phyloP scores from a whole-genome alignment of 2,113 vertebrate genomes.

The Corythoichthys intestinalis region DNA sequence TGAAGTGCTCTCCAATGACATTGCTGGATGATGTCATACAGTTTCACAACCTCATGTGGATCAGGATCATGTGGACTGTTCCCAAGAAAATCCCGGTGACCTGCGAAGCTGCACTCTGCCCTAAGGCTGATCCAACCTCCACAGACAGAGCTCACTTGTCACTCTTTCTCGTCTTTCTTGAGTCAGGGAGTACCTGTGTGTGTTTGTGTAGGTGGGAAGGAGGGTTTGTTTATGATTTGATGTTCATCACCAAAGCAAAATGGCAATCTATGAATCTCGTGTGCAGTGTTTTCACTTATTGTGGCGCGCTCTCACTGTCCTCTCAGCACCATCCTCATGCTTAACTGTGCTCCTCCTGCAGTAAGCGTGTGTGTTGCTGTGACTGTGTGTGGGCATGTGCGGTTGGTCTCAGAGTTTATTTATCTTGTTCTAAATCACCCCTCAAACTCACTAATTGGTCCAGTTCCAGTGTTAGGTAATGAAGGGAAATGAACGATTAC shows the following conservation, averaged over 20 bases:
- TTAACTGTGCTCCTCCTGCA: slow-evolving; percentile 10
- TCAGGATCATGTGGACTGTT: slow-evolving; percentile 58
- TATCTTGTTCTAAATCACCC: slow-evolving; percentile 77
- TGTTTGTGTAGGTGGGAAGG: slow-evolving; percentile 3
- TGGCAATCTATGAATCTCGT: slow-evolving; percentile 32
- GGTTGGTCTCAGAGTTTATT: slow-evolving; percentile 76
- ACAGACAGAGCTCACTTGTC: slow-evolving; percentile 29
- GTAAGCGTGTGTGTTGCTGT: slow-evolving; percentile 8
- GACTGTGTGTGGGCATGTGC: slow-evolving; percentile 53
- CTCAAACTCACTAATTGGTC: slow-evolving; percentile 78
- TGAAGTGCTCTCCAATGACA: slow-evolving; percentile 67
- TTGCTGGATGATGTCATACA: slow-evolving; percentile 60
- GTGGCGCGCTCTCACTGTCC: slow-evolving; percentile 32
- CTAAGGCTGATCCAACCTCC: slow-evolving; percentile 52
- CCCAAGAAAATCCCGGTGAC: slow-evolving; percentile 62
- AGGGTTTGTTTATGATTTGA: slow-evolving; percentile 45
- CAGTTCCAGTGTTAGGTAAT: slow-evolving; percentile 76
- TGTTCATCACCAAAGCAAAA: slow-evolving; percentile 35
- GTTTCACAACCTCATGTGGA: slow-evolving; percentile 57
- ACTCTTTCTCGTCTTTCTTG: slow-evolving; percentile 47
- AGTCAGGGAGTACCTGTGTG: slow-evolving; percentile 8
- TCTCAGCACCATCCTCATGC: slow-evolving; percentile 18
- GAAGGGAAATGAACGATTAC: slow-evolving; percentile 79
- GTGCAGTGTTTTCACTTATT: slow-evolving; percentile 40
- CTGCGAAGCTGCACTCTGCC: slow-evolving; percentile 42